phyloP scores from a whole-genome alignment of 1,140 invertebrate species.

The Vanessa tameamea region DNA sequence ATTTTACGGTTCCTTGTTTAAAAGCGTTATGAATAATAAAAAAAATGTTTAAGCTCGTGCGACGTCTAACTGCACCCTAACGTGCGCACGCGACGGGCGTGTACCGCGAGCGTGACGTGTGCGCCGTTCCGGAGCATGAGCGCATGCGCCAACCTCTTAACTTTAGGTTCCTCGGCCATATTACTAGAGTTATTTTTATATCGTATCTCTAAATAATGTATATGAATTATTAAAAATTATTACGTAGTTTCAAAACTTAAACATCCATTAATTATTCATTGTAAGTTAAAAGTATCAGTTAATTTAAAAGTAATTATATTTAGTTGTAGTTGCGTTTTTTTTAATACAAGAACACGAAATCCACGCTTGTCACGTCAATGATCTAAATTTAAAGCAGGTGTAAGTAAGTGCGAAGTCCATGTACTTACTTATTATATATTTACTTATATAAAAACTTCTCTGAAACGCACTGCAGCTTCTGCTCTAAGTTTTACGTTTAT shows the following conservation, averaged over 20 bases:
- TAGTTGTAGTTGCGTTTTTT: too few relatives aligned
- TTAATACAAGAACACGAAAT: too few relatives aligned
- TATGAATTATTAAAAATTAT: not conserved
- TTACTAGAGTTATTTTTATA: slow-evolving; percentile 13
- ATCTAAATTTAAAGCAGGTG: too few relatives aligned
- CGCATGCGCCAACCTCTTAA: slow-evolving; percentile 53
- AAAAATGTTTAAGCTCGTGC: not conserved
- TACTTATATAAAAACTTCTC: too few relatives aligned
- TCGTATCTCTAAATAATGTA: not conserved
- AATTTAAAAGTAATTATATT: too few relatives aligned
- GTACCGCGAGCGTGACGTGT: slow-evolving; percentile 58
- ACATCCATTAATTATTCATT: too few relatives aligned
- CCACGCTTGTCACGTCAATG: too few relatives aligned
- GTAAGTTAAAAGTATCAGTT: too few relatives aligned
- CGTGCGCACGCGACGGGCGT: slow-evolving; percentile 53
- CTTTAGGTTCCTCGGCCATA: slow-evolving; percentile 20
- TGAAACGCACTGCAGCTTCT: too few relatives aligned
- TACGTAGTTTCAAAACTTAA: not conserved
- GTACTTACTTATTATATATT: too few relatives aligned
- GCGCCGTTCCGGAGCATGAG: slow-evolving; percentile 58
- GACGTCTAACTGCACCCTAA: slow-evolving; percentile 20
- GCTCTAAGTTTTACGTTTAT: too few relatives aligned
- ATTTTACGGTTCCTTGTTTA: not conserved
- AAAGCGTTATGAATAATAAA: not conserved
- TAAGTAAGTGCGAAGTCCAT: too few relatives aligned